Percentiles rank a stretch among this genome's conserved stretches.
Conservation (phyloP, 2,113 vertebrate genomes). For the Pelmatolapia mariae region DNA sequence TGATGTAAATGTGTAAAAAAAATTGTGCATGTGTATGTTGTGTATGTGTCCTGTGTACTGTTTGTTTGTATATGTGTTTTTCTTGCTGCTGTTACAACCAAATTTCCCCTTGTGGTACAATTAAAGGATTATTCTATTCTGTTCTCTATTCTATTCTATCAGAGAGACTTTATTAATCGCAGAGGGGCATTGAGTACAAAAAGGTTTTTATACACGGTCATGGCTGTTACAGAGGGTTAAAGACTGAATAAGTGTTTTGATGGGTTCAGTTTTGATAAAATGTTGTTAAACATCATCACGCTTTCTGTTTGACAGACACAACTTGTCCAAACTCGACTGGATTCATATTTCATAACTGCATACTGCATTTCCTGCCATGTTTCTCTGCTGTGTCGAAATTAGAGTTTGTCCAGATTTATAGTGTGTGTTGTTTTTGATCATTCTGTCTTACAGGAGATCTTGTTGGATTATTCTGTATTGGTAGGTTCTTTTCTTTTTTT, state of each 20-base stretch:
- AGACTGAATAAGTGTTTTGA: background rate
- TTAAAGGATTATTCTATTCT: background rate
- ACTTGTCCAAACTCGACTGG: background rate
- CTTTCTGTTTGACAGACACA: background rate
- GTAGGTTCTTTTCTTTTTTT: constrained; percentile 75
- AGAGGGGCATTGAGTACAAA: background rate
- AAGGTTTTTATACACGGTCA: background rate
- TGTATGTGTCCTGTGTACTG: background rate
- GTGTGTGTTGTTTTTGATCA: constrained; percentile 2
- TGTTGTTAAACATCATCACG: background rate
- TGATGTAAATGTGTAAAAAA: background rate
- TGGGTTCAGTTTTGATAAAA: background rate
- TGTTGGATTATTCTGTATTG: constrained; percentile 95
- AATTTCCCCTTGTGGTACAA: background rate
- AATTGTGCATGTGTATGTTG: background rate
- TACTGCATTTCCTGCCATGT: background rate
- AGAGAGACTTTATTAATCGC: background rate
- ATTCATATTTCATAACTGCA: background rate
- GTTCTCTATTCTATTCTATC: background rate
- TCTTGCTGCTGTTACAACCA: background rate
- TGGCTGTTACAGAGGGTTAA: background rate
- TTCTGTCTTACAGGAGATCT: constrained; percentile 89
- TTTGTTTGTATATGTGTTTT: background rate
- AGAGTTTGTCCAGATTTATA: background rate
- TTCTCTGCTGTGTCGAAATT: background rate